These are phyloP conservation scores for Bolinopsis microptera DNA, from an alignment of 37 sponge, comb jelly and placozoan genomes.

Conservation along the genomic window DNA sequence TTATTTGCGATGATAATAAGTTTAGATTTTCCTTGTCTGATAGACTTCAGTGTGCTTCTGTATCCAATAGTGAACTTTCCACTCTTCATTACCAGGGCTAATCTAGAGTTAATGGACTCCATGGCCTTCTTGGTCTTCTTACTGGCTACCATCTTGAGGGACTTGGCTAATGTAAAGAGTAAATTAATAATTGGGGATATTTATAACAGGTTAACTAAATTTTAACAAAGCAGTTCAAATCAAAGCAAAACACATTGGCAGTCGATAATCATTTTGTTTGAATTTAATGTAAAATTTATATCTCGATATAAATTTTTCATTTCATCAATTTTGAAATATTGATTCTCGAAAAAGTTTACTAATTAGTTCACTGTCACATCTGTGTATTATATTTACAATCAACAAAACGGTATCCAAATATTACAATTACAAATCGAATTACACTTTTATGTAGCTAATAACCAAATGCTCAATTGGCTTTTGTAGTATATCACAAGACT, in stretches of 20 bases:
- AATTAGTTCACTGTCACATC: too few relatives aligned
- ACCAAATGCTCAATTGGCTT: neutral
- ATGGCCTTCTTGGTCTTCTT: slow-evolving; percentile 88
- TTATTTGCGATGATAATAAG: slow-evolving; percentile 94
- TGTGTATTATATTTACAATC: neutral
- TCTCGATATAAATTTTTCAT: too few relatives aligned
- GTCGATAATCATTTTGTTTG: too few relatives aligned
- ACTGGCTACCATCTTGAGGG: slow-evolving; percentile 64
- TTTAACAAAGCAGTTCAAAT: too few relatives aligned
- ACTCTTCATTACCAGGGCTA: slow-evolving; percentile 99
- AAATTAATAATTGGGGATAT: neutral
- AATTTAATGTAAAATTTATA: too few relatives aligned
- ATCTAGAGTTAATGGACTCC: slow-evolving; percentile 94
- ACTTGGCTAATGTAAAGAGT: neutral
- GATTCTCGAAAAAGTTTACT: too few relatives aligned
- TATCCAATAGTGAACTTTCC: slow-evolving; percentile 97
- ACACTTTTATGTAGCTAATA: neutral
- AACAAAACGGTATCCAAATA: neutral
- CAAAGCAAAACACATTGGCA: too few relatives aligned
- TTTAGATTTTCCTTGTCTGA: slow-evolving; percentile 95
- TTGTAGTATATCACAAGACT: too few relatives aligned
- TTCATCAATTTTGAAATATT: too few relatives aligned
- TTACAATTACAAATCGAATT: neutral
- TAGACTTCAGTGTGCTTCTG: slow-evolving; percentile 83
- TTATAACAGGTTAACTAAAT: too few relatives aligned